These are phyloP conservation scores for Phoeniculus purpureus DNA, from an alignment of 2,797 vertebrate species.

Conservation along the genomic window DNA sequence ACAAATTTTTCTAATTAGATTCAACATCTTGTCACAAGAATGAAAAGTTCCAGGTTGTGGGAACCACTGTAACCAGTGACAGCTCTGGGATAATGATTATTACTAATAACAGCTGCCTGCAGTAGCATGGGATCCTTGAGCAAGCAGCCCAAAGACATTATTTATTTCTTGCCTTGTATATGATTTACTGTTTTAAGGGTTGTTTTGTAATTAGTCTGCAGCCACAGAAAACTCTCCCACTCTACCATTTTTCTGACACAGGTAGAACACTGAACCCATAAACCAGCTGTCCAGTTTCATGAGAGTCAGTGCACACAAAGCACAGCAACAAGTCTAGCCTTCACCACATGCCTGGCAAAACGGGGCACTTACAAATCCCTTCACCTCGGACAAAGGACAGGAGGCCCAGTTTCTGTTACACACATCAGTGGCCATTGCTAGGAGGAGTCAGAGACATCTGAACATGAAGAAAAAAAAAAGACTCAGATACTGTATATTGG, in stretches of 20 bases:
- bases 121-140: not conserved
- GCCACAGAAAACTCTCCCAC: not conserved
- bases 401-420: not conserved
- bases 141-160: not conserved
- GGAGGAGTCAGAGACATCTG: not conserved
- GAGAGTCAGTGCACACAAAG: not conserved
- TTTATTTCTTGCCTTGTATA: not conserved
- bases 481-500: too few species aligned
- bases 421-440: accelerated
- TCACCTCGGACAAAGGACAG: not conserved
- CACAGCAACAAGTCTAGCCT: not conserved
- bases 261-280: not conserved
- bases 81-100: not conserved
- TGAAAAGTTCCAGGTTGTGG: not conserved
- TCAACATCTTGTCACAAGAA: not conserved
- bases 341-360: not conserved
- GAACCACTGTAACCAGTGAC: not conserved
- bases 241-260: not conserved
- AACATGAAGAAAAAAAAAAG: not conserved
- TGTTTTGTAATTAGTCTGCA: not conserved
- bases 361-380: not conserved
- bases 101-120: slow-evolving; percentile 14
- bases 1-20: not conserved
- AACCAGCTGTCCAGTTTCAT: not conserved
- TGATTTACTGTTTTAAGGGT: not conserved